Evolutionary conservation across 2,113 vertebrate species (phyloP).

Genomic region (Dipodomys ordii): DNA sequence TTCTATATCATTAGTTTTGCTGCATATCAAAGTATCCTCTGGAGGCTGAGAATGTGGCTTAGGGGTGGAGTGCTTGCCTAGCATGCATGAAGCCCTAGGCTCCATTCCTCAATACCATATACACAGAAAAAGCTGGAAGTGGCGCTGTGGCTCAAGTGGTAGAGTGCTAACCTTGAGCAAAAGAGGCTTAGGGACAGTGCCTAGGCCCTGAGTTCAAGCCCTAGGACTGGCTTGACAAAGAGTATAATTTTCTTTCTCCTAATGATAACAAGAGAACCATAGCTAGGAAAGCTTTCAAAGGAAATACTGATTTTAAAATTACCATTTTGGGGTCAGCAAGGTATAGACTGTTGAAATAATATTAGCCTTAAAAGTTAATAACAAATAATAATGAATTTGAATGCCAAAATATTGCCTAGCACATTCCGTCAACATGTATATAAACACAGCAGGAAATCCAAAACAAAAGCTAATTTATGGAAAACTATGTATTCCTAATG

Average conservation of each 20-base stretch:
- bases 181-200: too few relatives aligned
- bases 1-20: not conserved
- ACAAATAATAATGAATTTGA: constrained; percentile 83
- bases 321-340: constrained; percentile 75
- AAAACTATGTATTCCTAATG: constrained; percentile 93
- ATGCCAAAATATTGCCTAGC: constrained; percentile 84
- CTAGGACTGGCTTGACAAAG: not conserved
- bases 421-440: constrained; percentile 86
- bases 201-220: too few relatives aligned
- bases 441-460: constrained; percentile 89
- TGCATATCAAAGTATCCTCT: not conserved
- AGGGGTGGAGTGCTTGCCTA: too few relatives aligned
- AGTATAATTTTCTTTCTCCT: not conserved
- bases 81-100: too few relatives aligned
- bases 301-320: constrained; percentile 68
- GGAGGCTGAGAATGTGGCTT: too few relatives aligned
- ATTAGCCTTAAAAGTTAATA: constrained; percentile 74
- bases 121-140: too few relatives aligned
- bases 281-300: constrained; percentile 56
- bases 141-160: too few relatives aligned
- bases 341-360: constrained; percentile 64
- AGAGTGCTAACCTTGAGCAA: too few relatives aligned
- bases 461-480: constrained; percentile 92
- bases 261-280: not conserved
- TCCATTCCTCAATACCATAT: too few relatives aligned